Evolutionary conservation across 2,888 invertebrate genomes (phyloP).

Genomic region (Hypolimnas misippus): DNA sequence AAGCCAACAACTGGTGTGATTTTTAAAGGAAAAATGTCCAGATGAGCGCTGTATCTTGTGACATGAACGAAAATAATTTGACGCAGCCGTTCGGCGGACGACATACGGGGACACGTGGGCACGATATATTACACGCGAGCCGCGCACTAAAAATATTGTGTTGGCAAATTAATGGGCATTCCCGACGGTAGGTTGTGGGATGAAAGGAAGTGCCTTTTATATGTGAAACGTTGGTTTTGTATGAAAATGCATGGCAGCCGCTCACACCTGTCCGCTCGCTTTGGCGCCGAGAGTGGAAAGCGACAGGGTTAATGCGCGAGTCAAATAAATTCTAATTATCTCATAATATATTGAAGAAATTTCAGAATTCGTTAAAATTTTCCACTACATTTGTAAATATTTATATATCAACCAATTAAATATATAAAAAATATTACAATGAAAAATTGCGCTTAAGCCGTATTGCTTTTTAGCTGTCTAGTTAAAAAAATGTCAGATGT

Average conservation of each 20-base stretch:
- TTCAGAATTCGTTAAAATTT: background rate
- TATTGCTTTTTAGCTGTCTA: too few species aligned
- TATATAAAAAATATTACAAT: too few species aligned
- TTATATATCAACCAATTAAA: too few species aligned
- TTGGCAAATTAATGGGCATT: constrained; percentile 85
- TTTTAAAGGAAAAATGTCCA: constrained; percentile 82
- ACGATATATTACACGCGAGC: constrained; percentile 84
- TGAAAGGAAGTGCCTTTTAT: constrained; percentile 84
- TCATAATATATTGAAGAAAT: background rate
- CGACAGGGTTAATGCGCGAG: constrained; percentile 52
- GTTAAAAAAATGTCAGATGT: too few species aligned
- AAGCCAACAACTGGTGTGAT: constrained; percentile 74
- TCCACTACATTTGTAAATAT: background rate
- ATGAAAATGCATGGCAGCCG: constrained; percentile 82
- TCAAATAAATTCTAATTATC: constrained; percentile 10
- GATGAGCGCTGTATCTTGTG: constrained; percentile 83
- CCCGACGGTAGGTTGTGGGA: constrained; percentile 82
- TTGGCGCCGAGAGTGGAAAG: constrained; percentile 51
- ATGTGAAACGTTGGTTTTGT: constrained; percentile 83
- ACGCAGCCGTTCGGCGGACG: constrained; percentile 81
- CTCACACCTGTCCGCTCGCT: constrained; percentile 78
- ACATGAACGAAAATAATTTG: constrained; percentile 84
- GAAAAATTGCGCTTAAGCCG: too few species aligned
- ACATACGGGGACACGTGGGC: constrained; percentile 83
- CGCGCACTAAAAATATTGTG: constrained; percentile 84